phyloP scores from a whole-genome alignment of 2,888 invertebrate species.

The Dynastes hyllus region DNA sequence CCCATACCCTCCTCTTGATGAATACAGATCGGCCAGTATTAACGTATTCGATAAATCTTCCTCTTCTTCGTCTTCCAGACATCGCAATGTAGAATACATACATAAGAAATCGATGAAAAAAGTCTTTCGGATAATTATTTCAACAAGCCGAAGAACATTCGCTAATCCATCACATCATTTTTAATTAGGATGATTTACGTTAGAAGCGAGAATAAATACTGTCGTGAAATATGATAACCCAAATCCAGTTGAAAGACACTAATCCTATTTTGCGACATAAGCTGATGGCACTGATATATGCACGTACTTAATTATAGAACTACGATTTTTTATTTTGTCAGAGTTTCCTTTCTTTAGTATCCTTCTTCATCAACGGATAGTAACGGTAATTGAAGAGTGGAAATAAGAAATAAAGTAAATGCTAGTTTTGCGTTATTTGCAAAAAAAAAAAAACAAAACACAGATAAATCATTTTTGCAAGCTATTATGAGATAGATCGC shows the following conservation, averaged over 20 bases:
- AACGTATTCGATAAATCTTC: conserved; percentile 42
- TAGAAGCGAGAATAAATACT: not conserved
- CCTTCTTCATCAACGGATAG: too few relatives aligned
- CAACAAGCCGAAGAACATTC: conserved; percentile 34
- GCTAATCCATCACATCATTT: conserved; percentile 39
- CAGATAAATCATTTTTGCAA: too few relatives aligned
- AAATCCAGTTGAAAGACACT: conserved; percentile 2
- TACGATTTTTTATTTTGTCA: not conserved
- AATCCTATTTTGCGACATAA: not conserved
- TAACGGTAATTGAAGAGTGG: too few relatives aligned
- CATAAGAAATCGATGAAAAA: conserved; percentile 37
- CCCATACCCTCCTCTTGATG: conserved; percentile 11
- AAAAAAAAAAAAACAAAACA: too few relatives aligned
- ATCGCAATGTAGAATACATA: conserved; percentile 27
- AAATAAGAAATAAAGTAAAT: too few relatives aligned
- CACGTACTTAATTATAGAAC: conserved; percentile 1
- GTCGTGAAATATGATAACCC: not conserved
- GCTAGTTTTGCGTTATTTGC: too few relatives aligned
- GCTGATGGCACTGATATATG: not conserved
- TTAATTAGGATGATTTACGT: conserved; percentile 41
- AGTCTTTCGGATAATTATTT: conserved; percentile 33
- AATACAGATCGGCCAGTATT: conserved; percentile 42
- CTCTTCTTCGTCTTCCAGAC: conserved; percentile 22
- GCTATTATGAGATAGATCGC: too few relatives aligned
- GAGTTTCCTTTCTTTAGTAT: not conserved